Evolutionary conservation across 1,140 invertebrate genomes (phyloP).

Genomic region (Coenobita brevimanus): DNA sequence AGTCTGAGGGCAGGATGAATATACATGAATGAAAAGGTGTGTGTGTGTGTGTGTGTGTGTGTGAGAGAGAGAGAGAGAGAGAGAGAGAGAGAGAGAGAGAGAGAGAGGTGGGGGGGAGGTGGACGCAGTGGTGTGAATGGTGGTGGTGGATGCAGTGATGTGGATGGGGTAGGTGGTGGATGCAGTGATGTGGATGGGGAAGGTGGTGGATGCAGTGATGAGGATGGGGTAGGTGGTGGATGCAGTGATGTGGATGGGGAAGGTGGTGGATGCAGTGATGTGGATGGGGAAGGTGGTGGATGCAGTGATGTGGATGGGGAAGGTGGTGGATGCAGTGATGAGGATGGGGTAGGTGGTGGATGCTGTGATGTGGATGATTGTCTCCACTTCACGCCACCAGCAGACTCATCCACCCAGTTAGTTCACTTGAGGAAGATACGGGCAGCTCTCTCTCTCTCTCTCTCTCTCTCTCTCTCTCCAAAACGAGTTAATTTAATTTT

Average conservation of each 20-base stretch:
- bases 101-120: not conserved
- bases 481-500: too few relatives aligned
- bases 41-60: not conserved
- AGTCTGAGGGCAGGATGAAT: too few relatives aligned
- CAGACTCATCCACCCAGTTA: not conserved
- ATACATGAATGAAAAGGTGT: too few relatives aligned
- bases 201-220: not conserved
- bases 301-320: not conserved
- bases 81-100: not conserved
- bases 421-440: not conserved
- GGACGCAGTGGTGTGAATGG: not conserved
- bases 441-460: not conserved
- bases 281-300: not conserved
- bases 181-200: too few relatives aligned
- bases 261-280: not conserved
- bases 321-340: not conserved
- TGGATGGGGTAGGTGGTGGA: not conserved
- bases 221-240: not conserved
- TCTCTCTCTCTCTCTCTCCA: not conserved
- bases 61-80: not conserved
- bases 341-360: not conserved
- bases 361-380: not conserved
- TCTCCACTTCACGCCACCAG: not conserved
- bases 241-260: not conserved
- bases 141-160: not conserved